A percentile compares a stretch with the other conserved stretches of the same genome.
Conservation (phyloP, 2,888 invertebrate genomes). For the Macrosoma leucophasiata region DNA sequence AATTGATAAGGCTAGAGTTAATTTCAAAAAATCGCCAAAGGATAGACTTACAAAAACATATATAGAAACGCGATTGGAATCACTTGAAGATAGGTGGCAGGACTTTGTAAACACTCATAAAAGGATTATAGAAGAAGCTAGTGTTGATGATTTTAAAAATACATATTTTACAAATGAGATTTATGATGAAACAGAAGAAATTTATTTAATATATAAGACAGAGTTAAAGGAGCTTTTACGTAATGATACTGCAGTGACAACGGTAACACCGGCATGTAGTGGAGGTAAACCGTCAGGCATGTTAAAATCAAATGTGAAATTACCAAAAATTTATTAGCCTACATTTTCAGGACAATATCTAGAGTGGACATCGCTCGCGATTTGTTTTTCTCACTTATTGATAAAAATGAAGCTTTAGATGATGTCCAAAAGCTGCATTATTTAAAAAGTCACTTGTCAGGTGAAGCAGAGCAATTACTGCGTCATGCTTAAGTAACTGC, state of each 20-base stretch:
- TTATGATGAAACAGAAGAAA: slow-evolving; percentile 3
- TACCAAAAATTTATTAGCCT: slow-evolving; percentile 12
- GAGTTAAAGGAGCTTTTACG: slow-evolving; percentile 2
- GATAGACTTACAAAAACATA: slow-evolving; percentile 1
- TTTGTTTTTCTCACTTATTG: slow-evolving; percentile 22
- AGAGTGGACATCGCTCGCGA: slow-evolving; percentile 25
- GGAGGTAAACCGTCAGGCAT: neutral
- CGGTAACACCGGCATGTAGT: neutral
- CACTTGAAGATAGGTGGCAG: slow-evolving; percentile 1
- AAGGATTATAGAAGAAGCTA: slow-evolving; percentile 1
- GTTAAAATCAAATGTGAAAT: slow-evolving; percentile 3
- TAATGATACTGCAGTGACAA: too few species aligned
- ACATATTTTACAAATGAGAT: slow-evolving; percentile 2
- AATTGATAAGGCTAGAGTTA: slow-evolving; percentile 3
- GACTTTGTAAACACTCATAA: slow-evolving; percentile 7
- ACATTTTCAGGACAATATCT: slow-evolving; percentile 24
- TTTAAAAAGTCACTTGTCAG: slow-evolving; percentile 20
- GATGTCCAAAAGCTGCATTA: slow-evolving; percentile 22
- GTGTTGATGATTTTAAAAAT: slow-evolving; percentile 3
- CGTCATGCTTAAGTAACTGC: slow-evolving; percentile 16
- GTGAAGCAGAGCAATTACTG: slow-evolving; percentile 27
- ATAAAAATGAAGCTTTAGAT: slow-evolving; percentile 22
- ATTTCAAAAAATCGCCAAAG: slow-evolving; percentile 4
- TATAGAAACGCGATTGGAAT: slow-evolving; percentile 5
- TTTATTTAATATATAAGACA: slow-evolving; percentile 6